phyloP scores from a whole-genome alignment of 2,797 vertebrate species.

The Anniella stebbinsi region DNA sequence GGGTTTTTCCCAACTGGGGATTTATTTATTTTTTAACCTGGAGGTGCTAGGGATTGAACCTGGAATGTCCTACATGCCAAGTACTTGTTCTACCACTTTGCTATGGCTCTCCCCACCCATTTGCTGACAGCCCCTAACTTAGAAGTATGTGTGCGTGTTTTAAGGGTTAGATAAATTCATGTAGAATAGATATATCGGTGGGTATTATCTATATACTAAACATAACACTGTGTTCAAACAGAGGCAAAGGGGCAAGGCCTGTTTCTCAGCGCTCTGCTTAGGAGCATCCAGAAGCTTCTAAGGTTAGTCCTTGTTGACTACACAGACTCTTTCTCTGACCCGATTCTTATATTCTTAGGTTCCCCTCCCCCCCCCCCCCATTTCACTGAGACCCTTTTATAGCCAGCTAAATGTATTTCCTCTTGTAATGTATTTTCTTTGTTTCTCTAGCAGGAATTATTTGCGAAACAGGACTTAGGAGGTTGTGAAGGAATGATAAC shows the following conservation, averaged over 20 bases:
- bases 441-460: not conserved
- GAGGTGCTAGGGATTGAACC: not conserved
- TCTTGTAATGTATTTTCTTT: not conserved
- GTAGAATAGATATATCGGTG: not conserved
- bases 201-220: no score
- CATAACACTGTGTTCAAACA: not conserved
- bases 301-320: not conserved
- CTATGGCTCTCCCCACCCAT: not conserved
- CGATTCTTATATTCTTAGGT: not conserved
- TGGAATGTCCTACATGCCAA: not conserved
- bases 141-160: not conserved
- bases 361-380: conserved; percentile 1
- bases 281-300: not conserved
- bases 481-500: not conserved
- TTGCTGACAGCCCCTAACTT: not conserved
- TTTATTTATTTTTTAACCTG: not conserved
- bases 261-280: not conserved
- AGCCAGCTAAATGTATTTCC: conserved; percentile 8
- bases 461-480: not conserved
- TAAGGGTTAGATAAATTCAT: not conserved
- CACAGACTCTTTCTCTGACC: not conserved
- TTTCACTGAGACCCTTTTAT: conserved; percentile 8
- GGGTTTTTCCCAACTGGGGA: not conserved
- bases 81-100: not conserved
- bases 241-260: not conserved